Evolutionary conservation across 2,888 invertebrate species (phyloP).

Genomic region (Lasioglossum vierecki): DNA sequence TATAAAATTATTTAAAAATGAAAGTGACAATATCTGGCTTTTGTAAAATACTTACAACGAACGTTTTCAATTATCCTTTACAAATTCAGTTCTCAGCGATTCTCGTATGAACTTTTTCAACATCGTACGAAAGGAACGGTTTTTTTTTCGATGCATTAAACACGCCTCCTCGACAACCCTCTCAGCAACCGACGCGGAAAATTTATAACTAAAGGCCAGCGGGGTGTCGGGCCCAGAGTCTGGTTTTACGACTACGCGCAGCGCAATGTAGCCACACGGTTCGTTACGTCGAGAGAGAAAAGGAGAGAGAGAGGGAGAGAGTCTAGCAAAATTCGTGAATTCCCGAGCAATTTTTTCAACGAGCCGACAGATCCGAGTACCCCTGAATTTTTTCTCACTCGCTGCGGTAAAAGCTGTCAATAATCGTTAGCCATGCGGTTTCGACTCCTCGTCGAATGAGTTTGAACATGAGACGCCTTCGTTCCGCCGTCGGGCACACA

Average conservation of each 20-base stretch:
- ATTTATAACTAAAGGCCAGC: conserved; percentile 35
- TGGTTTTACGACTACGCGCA: conserved; percentile 21
- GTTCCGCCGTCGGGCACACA: conserved; percentile 22
- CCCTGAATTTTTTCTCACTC: conserved; percentile 12
- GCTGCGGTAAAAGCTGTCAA: conserved; percentile 67
- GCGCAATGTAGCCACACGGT: neutral
- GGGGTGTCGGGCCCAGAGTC: neutral
- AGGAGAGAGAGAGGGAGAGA: too few relatives aligned
- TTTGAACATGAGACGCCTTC: conserved; percentile 63
- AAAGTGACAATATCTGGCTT: neutral
- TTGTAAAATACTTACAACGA: neutral
- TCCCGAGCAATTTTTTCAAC: neutral
- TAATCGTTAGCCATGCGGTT: conserved; percentile 67
- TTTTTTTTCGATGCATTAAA: conserved; percentile 17
- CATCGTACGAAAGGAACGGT: neutral
- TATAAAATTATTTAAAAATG: neutral
- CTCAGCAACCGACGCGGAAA: conserved; percentile 10
- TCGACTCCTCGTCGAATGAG: conserved; percentile 63
- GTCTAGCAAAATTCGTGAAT: neutral
- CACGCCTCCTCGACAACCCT: conserved; percentile 4
- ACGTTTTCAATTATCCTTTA: neutral
- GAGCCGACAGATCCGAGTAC: neutral
- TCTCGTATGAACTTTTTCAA: neutral
- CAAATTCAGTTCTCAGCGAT: neutral
- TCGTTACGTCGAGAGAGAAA: neutral